Evolutionary conservation across 2,888 invertebrate genomes (phyloP), one percentile per base, ranked within the genome.

Genomic region (Oscheius sp.): DNA sequence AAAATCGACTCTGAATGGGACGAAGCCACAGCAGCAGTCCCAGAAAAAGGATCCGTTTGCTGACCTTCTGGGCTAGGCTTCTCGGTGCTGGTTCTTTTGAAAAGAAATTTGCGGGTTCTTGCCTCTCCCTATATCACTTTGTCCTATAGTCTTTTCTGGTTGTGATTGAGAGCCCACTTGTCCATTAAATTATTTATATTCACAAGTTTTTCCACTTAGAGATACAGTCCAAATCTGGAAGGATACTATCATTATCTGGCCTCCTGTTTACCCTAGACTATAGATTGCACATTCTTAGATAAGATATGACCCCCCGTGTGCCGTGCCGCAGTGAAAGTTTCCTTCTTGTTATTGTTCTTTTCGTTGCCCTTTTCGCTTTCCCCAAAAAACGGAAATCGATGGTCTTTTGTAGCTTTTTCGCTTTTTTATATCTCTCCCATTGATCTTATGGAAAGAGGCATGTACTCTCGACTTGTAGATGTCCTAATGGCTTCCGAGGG

Each of bases 11-110:
- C 32, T 73, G 42, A 57, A 47, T 48, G 48, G 33, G 50, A 35
- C 21, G 29, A 11, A 32, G 47, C 62, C 37, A 37, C 13, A 47
- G 13, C 47, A 47, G 48, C n/a, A 35, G 42, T 42, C 42, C 7
- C 42, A 42, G 33, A 42, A 33, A 13, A 76, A 76, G 11, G 76
- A 76, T 42, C 76, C 73, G 1, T 76, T 76, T 42, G 72, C 73
- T 29, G 76, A 76, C 32, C 68, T 76, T 11, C 55, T 76, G 9
- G 73, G 73, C 35, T 76, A 35, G 59, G 32, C 51, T 42, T 53
- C 11, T 53, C 53, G 29, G n/a, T 58, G n/a, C n/a, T 58, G n/a
- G 48, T 4, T 63, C 35, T 60, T 60, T 42, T n/a, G 32, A 21
- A 21, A 21, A 21, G 21, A 21, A 21, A 21, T 21, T 60, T n/a